Conservation (phyloP, 2,797 vertebrate species). For the Darevskia nairensis region DNA sequence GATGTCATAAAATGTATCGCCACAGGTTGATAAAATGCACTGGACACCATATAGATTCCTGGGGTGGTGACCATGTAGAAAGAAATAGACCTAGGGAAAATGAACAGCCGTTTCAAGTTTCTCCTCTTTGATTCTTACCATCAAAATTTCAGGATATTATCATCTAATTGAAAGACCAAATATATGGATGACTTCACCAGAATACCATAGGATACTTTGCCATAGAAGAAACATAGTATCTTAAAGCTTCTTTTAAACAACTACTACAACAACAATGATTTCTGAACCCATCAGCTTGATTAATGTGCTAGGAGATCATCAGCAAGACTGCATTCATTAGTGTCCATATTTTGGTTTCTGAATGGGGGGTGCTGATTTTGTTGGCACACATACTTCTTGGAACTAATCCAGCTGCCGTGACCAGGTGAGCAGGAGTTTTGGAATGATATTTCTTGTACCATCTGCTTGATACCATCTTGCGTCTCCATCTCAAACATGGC, state of each 20-base stretch:
- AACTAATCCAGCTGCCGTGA: not conserved
- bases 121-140: not conserved
- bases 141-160: not conserved
- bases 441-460: slow-evolving; percentile 2
- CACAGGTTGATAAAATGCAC: not conserved
- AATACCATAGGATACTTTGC: not conserved
- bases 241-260: not conserved
- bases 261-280: not conserved
- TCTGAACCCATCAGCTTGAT: not conserved
- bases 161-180: not conserved
- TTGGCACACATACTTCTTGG: slow-evolving; percentile 26
- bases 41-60: slow-evolving; percentile 12
- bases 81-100: not conserved
- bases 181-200: not conserved
- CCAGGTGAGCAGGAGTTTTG: not conserved
- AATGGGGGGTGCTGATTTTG: not conserved
- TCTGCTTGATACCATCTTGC: slow-evolving; percentile 22
- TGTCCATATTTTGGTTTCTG: not conserved
- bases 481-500: not conserved
- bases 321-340: not conserved
- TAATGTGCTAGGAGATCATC: not conserved
- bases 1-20: slow-evolving; percentile 10
- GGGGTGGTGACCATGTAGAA: not conserved
- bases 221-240: not conserved
- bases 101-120: not conserved